These are phyloP conservation scores for Trimorus sp. DNA, from an alignment of 2,888 invertebrate genomes.

Conservation along the genomic window DNA sequence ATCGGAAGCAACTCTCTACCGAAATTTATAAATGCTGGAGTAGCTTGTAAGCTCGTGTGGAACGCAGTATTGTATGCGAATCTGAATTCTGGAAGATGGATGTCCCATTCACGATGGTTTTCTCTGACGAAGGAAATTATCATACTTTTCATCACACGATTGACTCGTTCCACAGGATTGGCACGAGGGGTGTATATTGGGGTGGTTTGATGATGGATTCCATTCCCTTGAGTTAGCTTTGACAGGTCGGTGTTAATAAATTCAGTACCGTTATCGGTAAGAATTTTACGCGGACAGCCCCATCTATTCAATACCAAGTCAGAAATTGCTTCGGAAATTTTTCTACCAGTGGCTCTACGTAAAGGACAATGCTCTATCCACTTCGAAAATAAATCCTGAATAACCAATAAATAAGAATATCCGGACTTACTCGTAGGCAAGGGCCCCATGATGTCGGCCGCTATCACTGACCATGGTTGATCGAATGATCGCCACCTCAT, in stretches of 20 bases:
- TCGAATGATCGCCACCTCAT: not conserved
- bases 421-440: not conserved
- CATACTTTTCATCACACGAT: constrained; percentile 39
- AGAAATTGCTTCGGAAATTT: not conserved
- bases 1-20: constrained; percentile 8
- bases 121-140: constrained; percentile 15
- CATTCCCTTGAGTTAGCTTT: not conserved
- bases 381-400: not conserved
- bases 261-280: not conserved
- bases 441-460: not conserved
- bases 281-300: not conserved
- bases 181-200: constrained; percentile 4
- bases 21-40: constrained; percentile 38
- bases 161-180: constrained; percentile 47
- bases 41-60: constrained; percentile 28
- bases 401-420: not conserved
- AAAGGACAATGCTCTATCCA: not conserved
- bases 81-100: constrained; percentile 37
- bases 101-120: constrained; percentile 41
- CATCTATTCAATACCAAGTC: not conserved
- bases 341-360: not conserved
- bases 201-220: not conserved
- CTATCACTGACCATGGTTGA: not conserved
- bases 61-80: constrained; percentile 53
- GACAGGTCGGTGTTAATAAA: not conserved